A percentile compares a stretch with the other conserved stretches of the same genome.
phyloP scores from a whole-genome alignment of 2,888 invertebrate species.

The Apotomis betuletana region DNA sequence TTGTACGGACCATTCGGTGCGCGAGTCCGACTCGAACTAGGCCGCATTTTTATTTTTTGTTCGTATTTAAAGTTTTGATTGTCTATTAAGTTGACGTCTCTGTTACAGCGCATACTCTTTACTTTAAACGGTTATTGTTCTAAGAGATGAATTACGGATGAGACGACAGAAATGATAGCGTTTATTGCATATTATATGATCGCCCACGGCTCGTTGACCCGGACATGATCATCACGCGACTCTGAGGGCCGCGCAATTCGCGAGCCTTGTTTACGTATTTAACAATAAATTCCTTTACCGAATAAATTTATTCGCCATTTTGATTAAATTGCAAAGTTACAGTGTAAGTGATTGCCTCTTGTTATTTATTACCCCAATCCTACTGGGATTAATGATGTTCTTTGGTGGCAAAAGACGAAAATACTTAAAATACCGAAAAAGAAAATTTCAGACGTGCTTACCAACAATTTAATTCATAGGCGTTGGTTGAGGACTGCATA shows the following conservation, averaged over 20 bases:
- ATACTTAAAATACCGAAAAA: neutral
- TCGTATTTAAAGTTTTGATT: too few relatives aligned
- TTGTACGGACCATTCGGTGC: too few relatives aligned
- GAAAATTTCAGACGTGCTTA: neutral
- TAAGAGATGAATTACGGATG: constrained; percentile 40
- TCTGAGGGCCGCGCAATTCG: constrained; percentile 5
- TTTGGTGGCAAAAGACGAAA: neutral
- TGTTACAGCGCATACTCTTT: neutral
- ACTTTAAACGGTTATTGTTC: constrained; percentile 36
- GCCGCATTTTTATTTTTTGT: too few relatives aligned
- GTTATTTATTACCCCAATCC: constrained; percentile 24
- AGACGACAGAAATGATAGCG: constrained; percentile 36
- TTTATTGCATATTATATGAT: constrained; percentile 38
- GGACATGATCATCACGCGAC: constrained; percentile 29
- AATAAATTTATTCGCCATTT: constrained; percentile 20
- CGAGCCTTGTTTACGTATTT: constrained; percentile 26
- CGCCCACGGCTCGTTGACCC: constrained; percentile 39
- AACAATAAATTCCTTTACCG: constrained; percentile 21
- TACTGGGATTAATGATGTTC: constrained; percentile 4
- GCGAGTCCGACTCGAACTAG: too few relatives aligned
- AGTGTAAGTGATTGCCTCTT: constrained; percentile 21
- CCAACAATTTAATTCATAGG: neutral
- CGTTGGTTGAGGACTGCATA: constrained; percentile 9
- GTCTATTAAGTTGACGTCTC: too few relatives aligned
- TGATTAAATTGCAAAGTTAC: constrained; percentile 29